A percentile compares a stretch with the other conserved stretches of the same genome.
phyloP scores from a whole-genome alignment of 2,113 vertebrate species.

The Pluvianellus socialis region DNA sequence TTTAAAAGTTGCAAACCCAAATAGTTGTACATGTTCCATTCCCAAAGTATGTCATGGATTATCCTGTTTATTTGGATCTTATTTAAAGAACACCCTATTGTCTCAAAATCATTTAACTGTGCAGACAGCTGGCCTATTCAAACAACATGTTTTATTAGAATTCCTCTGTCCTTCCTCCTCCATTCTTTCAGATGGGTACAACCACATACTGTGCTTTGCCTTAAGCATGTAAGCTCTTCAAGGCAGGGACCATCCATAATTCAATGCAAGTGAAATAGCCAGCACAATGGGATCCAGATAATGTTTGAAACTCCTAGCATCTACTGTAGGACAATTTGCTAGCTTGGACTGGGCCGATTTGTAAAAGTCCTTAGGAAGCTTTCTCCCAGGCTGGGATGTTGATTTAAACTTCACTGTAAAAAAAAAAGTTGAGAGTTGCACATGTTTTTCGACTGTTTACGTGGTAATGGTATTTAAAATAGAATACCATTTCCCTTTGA shows the following conservation, averaged over 20 bases:
- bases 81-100: conserved; percentile 68
- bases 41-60: conserved; percentile 60
- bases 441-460: not conserved
- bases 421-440: not conserved
- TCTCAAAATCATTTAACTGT: conserved; percentile 68
- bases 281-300: conserved; percentile 41
- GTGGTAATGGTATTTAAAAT: not conserved
- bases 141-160: conserved; percentile 70
- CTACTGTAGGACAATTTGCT: not conserved
- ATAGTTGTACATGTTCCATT: conserved; percentile 47
- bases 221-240: conserved; percentile 65
- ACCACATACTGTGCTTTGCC: conserved; percentile 67
- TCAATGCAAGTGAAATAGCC: conserved; percentile 44
- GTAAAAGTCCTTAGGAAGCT: not conserved
- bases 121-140: conserved; percentile 71
- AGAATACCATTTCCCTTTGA: not conserved
- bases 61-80: conserved; percentile 66
- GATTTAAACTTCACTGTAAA: not conserved
- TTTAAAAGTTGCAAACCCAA: conserved; percentile 23
- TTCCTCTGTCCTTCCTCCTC: conserved; percentile 68
- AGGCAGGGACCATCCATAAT: conserved; percentile 63
- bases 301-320: not conserved
- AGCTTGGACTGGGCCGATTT: not conserved
- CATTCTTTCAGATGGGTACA: conserved; percentile 67
- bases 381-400: not conserved